Percentiles rank a stretch among this genome's conserved stretches.
phyloP scores from a whole-genome alignment of 1,140 invertebrate genomes.

The Zaprionus tsacasi region DNA sequence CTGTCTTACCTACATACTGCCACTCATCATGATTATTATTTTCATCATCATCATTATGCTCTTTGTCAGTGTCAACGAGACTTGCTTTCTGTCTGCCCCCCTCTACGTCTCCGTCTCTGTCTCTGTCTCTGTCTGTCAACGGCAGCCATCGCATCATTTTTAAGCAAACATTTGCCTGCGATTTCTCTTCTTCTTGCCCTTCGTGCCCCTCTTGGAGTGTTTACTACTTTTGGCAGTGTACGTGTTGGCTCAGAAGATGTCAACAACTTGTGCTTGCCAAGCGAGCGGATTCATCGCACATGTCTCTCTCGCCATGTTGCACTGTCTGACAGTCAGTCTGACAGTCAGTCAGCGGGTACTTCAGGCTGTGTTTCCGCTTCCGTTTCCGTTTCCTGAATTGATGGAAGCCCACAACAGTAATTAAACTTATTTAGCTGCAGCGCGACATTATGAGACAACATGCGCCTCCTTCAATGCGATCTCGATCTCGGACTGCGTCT shows the following conservation, averaged over 20 bases:
- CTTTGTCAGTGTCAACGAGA: slow-evolving; percentile 76
- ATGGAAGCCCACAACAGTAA: slow-evolving; percentile 72
- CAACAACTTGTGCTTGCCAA: slow-evolving; percentile 71
- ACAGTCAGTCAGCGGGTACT: background rate
- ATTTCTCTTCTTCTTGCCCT: slow-evolving; percentile 17
- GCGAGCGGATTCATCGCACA: slow-evolving; percentile 16
- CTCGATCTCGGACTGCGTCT: slow-evolving; percentile 13
- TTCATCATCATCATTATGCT: slow-evolving; percentile 60
- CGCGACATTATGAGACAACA: background rate
- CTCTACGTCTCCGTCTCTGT: background rate
- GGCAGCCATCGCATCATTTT: slow-evolving; percentile 72
- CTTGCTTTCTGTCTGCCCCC: slow-evolving; percentile 64
- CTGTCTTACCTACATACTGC: slow-evolving; percentile 18
- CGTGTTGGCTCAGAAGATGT: slow-evolving; percentile 77
- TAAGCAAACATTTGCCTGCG: slow-evolving; percentile 73
- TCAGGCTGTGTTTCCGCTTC: slow-evolving; percentile 29
- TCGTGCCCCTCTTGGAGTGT: slow-evolving; percentile 54
- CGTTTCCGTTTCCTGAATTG: slow-evolving; percentile 58
- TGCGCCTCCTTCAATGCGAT: background rate
- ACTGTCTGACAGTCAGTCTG: background rate
- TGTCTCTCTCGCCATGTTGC: slow-evolving; percentile 41
- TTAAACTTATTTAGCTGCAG: slow-evolving; percentile 72
- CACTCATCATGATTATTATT: slow-evolving; percentile 40
- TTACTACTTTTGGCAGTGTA: slow-evolving; percentile 65
- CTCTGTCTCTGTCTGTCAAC: slow-evolving; percentile 33